phyloP scores from a whole-genome alignment of 2,888 invertebrate species.

The Caenorhabditis zanzibari region DNA sequence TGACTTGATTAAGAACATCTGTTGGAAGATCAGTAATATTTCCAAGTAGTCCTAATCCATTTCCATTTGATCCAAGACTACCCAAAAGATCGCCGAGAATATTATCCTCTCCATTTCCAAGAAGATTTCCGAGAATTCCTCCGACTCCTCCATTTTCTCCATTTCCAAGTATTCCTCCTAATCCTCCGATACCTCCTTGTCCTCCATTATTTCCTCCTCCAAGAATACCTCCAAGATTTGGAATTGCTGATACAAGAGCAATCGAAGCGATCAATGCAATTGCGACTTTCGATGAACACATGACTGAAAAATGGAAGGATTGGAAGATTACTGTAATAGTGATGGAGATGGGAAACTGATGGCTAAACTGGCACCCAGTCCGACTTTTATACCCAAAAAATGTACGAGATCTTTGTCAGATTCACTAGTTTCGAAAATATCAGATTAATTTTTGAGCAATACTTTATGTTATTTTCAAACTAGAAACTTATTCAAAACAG shows the following conservation, averaged over 20 bases:
- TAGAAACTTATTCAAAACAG: too few species aligned
- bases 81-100: background rate
- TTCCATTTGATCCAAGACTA: background rate
- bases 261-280: background rate
- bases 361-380: too few species aligned
- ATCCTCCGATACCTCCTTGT: background rate
- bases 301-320: too few species aligned
- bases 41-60: background rate
- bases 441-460: background rate
- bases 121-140: background rate
- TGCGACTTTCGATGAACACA: background rate
- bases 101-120: background rate
- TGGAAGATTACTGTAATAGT: too few species aligned
- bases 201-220: constrained; percentile 24
- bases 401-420: too few species aligned
- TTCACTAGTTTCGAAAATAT: too few species aligned
- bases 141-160: background rate
- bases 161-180: background rate
- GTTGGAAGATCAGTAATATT: background rate
- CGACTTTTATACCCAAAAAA: too few species aligned
- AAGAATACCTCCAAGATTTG: background rate
- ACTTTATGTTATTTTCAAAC: background rate
- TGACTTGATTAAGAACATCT: background rate
- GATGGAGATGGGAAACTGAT: too few species aligned
- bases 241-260: background rate